A percentile compares a stretch with the other conserved stretches of the same genome.
Conservation (phyloP, 2,113 vertebrate species). For the Pomatorhinus ruficollis region DNA sequence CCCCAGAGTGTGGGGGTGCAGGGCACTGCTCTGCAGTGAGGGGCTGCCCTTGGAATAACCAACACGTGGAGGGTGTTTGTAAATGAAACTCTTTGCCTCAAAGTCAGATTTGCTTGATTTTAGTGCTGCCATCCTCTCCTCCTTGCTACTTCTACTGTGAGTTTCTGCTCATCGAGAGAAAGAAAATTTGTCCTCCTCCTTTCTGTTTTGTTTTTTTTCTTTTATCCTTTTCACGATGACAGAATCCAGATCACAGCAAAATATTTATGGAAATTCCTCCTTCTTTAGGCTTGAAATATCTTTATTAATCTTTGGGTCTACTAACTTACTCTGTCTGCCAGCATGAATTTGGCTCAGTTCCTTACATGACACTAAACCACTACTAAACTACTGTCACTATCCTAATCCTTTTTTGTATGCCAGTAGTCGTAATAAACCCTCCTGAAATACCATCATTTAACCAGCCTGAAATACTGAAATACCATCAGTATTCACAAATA, state of each 20-base stretch:
- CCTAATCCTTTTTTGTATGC: background rate
- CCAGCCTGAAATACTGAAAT: background rate
- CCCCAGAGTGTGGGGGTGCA: background rate
- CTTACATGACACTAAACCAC: background rate
- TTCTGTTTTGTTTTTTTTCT: background rate
- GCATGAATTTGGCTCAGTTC: constrained; percentile 1
- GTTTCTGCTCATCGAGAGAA: background rate
- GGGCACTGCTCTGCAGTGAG: background rate
- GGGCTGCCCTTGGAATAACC: constrained; percentile 25
- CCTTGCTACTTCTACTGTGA: rapidly evolving
- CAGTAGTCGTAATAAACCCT: background rate
- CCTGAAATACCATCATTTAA: background rate
- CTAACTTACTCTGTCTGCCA: background rate
- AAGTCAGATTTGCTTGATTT: background rate
- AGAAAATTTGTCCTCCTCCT: background rate
- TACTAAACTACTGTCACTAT: background rate
- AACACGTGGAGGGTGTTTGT: background rate
- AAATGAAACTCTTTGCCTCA: background rate
- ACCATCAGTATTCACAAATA: background rate
- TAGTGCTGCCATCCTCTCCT: background rate
- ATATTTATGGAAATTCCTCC: background rate
- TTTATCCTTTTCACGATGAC: background rate
- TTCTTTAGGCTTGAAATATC: background rate
- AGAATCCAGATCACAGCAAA: background rate
- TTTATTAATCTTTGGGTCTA: background rate